phyloP scores from a whole-genome alignment of 1,140 invertebrate species.

The Bombyx mori region ASM3026992v2 NC_085112.1:498001-498500 shows the following conservation, averaged over 20 bases:
- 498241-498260: conserved; percentile 49
- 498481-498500: conserved; percentile 20
- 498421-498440: conserved; percentile 23
- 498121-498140: conserved; percentile 75
- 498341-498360: conserved; percentile 80
- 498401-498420: conserved; percentile 81
- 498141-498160: conserved; percentile 80
- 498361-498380: conserved; percentile 93
- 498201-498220: conserved; percentile 88
- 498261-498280: conserved; percentile 44
- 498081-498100: neutral
- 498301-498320: conserved; percentile 80
- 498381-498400: conserved; percentile 84
- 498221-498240: conserved; percentile 81
- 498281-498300: neutral
- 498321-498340: conserved; percentile 87
- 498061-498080: neutral
- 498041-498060: neutral
- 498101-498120: conserved; percentile 82
- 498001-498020: neutral
- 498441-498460: conserved; percentile 17
- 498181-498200: conserved; percentile 82
- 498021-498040: neutral
- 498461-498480: conserved; percentile 24
- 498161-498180: conserved; percentile 80